Conservation (phyloP, 2,797 vertebrate species). For the Picus viridis region DNA sequence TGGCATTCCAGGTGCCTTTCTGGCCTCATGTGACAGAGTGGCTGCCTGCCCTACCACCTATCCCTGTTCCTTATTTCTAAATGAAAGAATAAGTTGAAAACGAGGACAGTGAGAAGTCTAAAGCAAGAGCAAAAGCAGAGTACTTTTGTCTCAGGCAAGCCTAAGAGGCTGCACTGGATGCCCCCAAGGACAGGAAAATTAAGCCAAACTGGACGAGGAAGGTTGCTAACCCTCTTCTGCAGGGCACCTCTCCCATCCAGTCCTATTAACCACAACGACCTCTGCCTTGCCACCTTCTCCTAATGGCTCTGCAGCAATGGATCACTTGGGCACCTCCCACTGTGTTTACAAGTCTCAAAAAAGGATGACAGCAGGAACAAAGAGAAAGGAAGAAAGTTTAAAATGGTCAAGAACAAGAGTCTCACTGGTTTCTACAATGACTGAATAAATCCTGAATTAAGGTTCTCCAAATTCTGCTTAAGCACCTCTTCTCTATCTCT, state of each 20-base stretch:
- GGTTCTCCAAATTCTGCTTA: not conserved
- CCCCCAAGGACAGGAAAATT: rapidly evolving
- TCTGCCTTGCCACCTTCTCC: not conserved
- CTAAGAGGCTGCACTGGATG: not conserved
- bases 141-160: not conserved
- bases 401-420: not conserved
- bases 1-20: not conserved
- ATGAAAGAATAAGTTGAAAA: not conserved
- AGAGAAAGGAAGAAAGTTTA: not conserved
- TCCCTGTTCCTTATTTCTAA: not conserved
- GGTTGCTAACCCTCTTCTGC: not conserved
- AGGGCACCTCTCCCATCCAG: not conserved
- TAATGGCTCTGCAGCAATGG: not conserved
- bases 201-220: not conserved
- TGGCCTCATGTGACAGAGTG: rapidly evolving
- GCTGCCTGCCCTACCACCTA: not conserved
- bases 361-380: not conserved
- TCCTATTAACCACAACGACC: not conserved
- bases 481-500: not conserved
- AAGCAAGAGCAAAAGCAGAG: not conserved
- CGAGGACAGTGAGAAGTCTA: not conserved
- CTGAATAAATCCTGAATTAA: not conserved
- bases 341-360: not conserved
- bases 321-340: not conserved
- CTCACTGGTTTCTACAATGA: not conserved